Percentiles rank a stretch among this genome's conserved stretches.
Evolutionary conservation across 1,140 invertebrate genomes (phyloP).

Genomic region (Tribolium castaneum): DNA sequence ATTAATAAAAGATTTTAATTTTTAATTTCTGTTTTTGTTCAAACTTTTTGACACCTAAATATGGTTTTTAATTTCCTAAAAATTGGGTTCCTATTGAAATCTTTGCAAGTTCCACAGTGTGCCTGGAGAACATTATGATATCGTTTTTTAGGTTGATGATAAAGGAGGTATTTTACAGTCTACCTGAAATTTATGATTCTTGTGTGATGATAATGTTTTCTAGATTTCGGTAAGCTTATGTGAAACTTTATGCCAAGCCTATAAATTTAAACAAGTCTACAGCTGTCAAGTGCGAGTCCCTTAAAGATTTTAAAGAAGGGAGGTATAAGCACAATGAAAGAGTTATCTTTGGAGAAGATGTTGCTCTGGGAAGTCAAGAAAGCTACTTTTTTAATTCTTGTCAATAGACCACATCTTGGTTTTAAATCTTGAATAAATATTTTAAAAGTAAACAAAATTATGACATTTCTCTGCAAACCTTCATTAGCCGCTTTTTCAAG

Average conservation of each 20-base stretch:
- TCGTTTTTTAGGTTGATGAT: constrained; percentile 7
- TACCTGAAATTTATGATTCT: background rate
- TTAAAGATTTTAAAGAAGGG: constrained; percentile 25
- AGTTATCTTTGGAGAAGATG: constrained; percentile 29
- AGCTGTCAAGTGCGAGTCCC: constrained; percentile 35
- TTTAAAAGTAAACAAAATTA: background rate
- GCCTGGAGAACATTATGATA: background rate
- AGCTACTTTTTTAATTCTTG: background rate
- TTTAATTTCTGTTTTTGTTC: too few relatives aligned
- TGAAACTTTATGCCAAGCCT: constrained; percentile 33
- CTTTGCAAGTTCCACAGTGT: background rate
- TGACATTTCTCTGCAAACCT: background rate
- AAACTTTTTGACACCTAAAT: too few relatives aligned
- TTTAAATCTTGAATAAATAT: background rate
- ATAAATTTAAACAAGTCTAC: constrained; percentile 40
- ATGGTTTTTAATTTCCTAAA: too few relatives aligned
- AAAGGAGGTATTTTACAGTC: background rate
- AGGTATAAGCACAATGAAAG: background rate
- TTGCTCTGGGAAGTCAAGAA: background rate
- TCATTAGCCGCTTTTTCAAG: background rate
- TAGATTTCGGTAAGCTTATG: constrained; percentile 24
- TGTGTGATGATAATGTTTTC: constrained; percentile 8
- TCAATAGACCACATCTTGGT: background rate
- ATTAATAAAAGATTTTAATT: too few relatives aligned
- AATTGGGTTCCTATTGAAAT: too few relatives aligned